Conservation (phyloP, 2,888 invertebrate genomes). For the Drosophila phalerata region DNA sequence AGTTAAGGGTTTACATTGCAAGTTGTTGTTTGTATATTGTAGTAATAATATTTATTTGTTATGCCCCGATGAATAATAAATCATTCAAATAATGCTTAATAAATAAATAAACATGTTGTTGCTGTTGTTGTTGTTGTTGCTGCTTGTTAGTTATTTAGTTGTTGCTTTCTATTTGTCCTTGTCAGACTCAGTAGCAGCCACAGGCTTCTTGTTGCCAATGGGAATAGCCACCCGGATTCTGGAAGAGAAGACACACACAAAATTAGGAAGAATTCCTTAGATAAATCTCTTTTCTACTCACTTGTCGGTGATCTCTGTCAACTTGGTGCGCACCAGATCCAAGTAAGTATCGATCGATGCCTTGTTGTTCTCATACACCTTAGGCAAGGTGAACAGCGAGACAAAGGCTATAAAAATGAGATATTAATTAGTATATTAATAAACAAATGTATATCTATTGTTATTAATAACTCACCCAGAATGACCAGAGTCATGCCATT, state of each 20-base stretch:
- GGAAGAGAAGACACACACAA: conserved; percentile 74
- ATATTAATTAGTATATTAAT: background rate
- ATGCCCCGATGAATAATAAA: conserved; percentile 78
- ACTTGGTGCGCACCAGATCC: conserved; percentile 93
- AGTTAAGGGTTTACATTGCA: conserved; percentile 58
- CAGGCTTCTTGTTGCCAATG: conserved; percentile 94
- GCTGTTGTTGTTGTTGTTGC: conserved; percentile 51
- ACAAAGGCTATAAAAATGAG: conserved; percentile 91
- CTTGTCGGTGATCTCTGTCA: conserved; percentile 96
- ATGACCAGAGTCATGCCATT: conserved; percentile 99
- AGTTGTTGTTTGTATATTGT: conserved; percentile 52
- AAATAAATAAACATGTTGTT: conserved; percentile 75
- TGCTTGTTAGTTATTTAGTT: conserved; percentile 56
- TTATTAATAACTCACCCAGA: conserved; percentile 88
- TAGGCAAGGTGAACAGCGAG: conserved; percentile 97
- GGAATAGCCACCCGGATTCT: conserved; percentile 96
- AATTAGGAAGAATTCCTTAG: background rate
- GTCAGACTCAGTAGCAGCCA: conserved; percentile 87
- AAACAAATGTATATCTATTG: too few relatives aligned
- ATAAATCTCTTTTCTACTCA: conserved; percentile 86
- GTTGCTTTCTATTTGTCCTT: conserved; percentile 91
- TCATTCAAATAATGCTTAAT: conserved; percentile 79
- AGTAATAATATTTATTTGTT: conserved; percentile 68
- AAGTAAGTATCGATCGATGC: conserved; percentile 96
- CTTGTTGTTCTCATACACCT: conserved; percentile 98